A percentile compares a stretch with the other conserved stretches of the same genome.
Conservation (phyloP, 53 echinoderm and acorn worm genomes). For the Stichopus horrens region DNA sequence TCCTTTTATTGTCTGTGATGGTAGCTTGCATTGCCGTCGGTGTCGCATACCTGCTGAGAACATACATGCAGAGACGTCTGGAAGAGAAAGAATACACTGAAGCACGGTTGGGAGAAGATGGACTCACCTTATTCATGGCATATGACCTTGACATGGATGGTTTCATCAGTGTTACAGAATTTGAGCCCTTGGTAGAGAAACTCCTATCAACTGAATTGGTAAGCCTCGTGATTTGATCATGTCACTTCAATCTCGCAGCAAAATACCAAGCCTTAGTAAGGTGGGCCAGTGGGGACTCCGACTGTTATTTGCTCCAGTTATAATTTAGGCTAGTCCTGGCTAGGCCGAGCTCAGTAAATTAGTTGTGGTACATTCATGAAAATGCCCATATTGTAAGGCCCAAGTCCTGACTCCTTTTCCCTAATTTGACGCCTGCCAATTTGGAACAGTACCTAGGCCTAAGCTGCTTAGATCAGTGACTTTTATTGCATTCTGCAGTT, state of each 20-base stretch:
- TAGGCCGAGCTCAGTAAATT: too few species aligned
- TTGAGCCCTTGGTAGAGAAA: slow-evolving; percentile 83
- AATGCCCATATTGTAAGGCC: too few species aligned
- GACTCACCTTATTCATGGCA: slow-evolving; percentile 62
- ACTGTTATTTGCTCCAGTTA: too few species aligned
- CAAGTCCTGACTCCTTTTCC: too few species aligned
- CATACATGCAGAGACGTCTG: slow-evolving; percentile 38
- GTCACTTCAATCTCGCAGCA: background rate
- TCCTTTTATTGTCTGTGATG: slow-evolving; percentile 59
- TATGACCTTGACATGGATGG: slow-evolving; percentile 84
- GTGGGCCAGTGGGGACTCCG: too few species aligned
- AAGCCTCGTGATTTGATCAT: background rate
- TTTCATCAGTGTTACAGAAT: slow-evolving; percentile 82
- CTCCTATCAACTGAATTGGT: slow-evolving; percentile 49
- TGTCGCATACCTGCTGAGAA: slow-evolving; percentile 39
- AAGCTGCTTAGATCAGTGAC: too few species aligned
- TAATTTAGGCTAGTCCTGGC: too few species aligned
- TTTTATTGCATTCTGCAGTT: too few species aligned
- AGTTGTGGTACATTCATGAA: too few species aligned
- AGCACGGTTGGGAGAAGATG: slow-evolving; percentile 70
- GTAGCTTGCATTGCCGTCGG: slow-evolving; percentile 58
- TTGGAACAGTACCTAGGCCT: too few species aligned
- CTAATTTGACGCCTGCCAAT: too few species aligned
- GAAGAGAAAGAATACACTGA: slow-evolving; percentile 41
- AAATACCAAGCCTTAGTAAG: too few species aligned